Conservation (phyloP, 2,113 vertebrate genomes). For the Panthera tigris region DNA sequence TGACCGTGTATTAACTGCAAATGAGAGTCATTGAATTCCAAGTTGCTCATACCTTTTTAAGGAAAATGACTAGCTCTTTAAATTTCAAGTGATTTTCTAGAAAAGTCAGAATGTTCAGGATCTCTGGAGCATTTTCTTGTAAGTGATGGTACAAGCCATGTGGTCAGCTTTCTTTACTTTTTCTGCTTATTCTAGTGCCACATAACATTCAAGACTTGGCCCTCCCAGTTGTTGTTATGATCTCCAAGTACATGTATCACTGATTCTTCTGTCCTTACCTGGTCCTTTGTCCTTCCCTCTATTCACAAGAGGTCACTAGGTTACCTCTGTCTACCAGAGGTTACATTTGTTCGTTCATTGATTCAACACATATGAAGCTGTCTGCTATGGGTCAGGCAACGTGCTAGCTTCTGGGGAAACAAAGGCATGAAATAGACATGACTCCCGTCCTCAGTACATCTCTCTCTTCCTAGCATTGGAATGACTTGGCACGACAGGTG, state of each 20-base stretch:
- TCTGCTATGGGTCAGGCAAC: too few relatives aligned
- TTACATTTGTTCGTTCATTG: not conserved
- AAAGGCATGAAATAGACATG: not conserved
- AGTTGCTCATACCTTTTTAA: not conserved
- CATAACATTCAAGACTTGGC: fast-evolving
- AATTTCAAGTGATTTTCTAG: not conserved
- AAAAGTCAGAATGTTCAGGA: not conserved
- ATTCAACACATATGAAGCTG: not conserved
- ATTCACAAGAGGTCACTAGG: too few relatives aligned
- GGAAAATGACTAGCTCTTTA: not conserved
- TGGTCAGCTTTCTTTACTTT: not conserved
- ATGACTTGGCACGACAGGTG: not conserved
- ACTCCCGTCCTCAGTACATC: not conserved
- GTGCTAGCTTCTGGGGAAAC: fast-evolving
- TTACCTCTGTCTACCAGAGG: not conserved
- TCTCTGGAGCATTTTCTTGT: not conserved
- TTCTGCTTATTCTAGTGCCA: too few relatives aligned
- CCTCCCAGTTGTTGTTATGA: not conserved
- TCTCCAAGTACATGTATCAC: not conserved
- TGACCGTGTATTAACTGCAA: too few relatives aligned
- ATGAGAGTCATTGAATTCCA: not conserved
- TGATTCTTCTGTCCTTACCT: not conserved
- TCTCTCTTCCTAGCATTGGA: not conserved
- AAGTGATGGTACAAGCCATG: not conserved
- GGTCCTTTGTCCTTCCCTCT: not conserved